Evolutionary conservation across 2,888 invertebrate genomes (phyloP), one percentile per base, ranked within the genome.

Genomic region (Sesamia inferens): DNA sequence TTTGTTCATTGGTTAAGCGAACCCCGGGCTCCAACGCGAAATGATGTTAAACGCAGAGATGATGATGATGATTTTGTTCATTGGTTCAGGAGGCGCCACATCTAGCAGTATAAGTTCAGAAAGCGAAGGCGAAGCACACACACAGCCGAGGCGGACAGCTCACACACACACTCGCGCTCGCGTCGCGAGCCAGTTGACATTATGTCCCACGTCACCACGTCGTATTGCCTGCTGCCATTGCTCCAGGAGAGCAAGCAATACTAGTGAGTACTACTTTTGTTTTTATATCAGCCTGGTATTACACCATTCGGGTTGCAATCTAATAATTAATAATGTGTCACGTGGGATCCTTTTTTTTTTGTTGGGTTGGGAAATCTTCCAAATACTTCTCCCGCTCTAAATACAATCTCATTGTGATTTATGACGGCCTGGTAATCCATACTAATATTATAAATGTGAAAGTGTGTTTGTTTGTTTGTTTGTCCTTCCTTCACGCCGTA

Each of bases 171-270:
- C 74, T 62, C 83, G 87, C 69, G 76, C 86, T 82, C 86, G 87
- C 68, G 89, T 90, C 76, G 93, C 94, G 76, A 92, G 91, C 71
- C 96, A 94, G 87, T 93, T 94, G 72, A 96, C 96, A 22, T 90
- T 96, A 79, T 95, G 96, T 73, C 96, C 96, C 77, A 88, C 95
- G 47, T 94, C 95, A 51, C 96, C 96, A 65, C 89, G 93, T 7
- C 88, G 92, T 13, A 54, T 84, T 77, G 81, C 88, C 59, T 90
- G 90, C 86, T 90, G 92, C 82, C 89, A 89, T 84, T 92, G 92
- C 82, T 78, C 86, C 22, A 58, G 90, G 0, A 84, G 89, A 24
- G 55, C 89, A 57, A 82, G 88, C 78, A 71, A 84, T 71, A 90
- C 88, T 74, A 86, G 91, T 90, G 48, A 85, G 90, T 88, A 68